phyloP scores from a whole-genome alignment of 2,797 vertebrate species.

The Neoniphon sammara region DNA sequence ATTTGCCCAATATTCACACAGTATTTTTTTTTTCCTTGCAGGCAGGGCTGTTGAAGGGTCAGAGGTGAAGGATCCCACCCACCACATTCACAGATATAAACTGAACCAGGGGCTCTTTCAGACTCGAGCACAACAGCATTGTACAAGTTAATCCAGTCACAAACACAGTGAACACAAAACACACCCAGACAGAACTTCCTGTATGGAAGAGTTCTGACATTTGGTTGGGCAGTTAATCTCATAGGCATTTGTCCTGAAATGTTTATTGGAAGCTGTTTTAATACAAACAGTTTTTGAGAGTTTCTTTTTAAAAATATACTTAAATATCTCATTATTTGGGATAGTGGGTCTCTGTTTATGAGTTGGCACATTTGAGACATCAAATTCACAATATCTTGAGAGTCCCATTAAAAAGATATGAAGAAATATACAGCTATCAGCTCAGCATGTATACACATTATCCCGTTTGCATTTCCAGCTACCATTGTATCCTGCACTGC shows the following conservation, averaged over 20 bases:
- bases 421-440: no score
- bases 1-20: not conserved
- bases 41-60: constrained; percentile 34
- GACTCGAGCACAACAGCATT: constrained; percentile 7
- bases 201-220: not conserved
- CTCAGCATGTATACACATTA: no score
- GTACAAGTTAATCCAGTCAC: constrained; percentile 21
- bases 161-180: constrained; percentile 7
- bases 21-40: not conserved
- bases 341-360: constrained; percentile 1
- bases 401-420: not conserved
- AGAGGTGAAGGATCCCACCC: not conserved
- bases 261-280: not conserved
- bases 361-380: not conserved
- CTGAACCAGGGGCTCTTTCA: not conserved
- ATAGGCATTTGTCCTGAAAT: constrained; percentile 7
- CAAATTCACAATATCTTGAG: constrained; percentile 1
- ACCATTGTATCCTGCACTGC: not conserved
- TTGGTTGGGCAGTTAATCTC: not conserved
- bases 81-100: constrained; percentile 4
- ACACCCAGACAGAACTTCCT: not conserved
- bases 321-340: not conserved
- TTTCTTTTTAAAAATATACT: not conserved
- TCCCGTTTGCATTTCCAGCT: not conserved
- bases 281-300: not conserved